Evolutionary conservation across 2,113 vertebrate genomes (phyloP).

Genomic region (Podarcis cretensis): DNA sequence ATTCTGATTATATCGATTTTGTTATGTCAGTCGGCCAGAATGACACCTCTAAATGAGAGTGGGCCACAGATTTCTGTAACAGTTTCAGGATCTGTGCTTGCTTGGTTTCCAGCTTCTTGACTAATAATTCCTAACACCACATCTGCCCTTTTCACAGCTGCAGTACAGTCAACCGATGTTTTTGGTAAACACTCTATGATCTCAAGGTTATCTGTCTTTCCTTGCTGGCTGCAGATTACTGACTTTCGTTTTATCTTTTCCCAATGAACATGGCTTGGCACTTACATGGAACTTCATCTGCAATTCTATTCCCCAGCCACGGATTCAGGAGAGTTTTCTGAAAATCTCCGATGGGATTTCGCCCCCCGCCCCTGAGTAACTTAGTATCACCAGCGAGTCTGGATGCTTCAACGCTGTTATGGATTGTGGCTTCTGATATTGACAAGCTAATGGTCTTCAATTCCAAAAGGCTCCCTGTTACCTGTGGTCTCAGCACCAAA

Average conservation of each 20-base stretch:
- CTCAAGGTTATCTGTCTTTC: not conserved
- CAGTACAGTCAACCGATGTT: too few relatives aligned
- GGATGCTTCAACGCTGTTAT: not conserved
- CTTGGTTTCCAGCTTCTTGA: not conserved
- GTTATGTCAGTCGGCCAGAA: not conserved
- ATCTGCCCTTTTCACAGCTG: not conserved
- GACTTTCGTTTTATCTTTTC: not conserved
- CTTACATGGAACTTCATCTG: not conserved
- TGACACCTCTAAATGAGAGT: not conserved
- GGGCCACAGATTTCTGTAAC: not conserved
- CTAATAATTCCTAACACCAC: not conserved
- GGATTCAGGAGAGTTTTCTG: not conserved
- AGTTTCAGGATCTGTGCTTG: too few relatives aligned
- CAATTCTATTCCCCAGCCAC: not conserved
- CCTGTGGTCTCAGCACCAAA: constrained; percentile 43
- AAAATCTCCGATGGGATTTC: not conserved
- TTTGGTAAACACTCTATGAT: not conserved
- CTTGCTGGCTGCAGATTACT: not conserved
- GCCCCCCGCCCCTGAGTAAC: not conserved
- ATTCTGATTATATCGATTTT: not conserved
- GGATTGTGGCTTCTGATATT: not conserved
- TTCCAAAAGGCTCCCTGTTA: not conserved
- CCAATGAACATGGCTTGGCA: not conserved
- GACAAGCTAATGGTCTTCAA: constrained; percentile 7
- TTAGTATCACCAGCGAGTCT: not conserved